Evolutionary conservation across 2,797 vertebrate genomes (phyloP).

Genomic region (Monodelphis domestica): DNA sequence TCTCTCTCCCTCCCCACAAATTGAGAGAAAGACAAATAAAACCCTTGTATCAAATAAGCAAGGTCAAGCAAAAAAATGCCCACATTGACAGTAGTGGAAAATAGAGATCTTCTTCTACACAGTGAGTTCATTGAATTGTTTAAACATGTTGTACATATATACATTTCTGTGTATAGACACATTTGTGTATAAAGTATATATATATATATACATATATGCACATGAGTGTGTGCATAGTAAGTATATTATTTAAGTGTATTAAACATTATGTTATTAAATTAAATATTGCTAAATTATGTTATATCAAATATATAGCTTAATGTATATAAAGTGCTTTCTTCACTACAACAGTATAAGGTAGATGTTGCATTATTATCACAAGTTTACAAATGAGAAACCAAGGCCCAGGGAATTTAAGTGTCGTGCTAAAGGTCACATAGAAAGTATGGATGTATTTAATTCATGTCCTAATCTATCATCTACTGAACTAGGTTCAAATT

Average conservation of each 20-base stretch:
- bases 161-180: no score
- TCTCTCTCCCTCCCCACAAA: background rate
- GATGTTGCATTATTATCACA: background rate
- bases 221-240: no score
- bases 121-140: background rate
- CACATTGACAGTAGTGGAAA: background rate
- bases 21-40: background rate
- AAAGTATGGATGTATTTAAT: background rate
- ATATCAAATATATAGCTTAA: no score
- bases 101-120: background rate
- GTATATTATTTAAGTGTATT: no score
- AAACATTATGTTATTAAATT: no score
- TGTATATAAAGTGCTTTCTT: background rate
- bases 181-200: no score
- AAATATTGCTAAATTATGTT: no score
- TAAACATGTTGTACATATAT: background rate
- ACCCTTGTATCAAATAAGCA: background rate
- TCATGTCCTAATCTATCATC: background rate
- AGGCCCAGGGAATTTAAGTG: background rate
- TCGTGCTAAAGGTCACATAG: background rate
- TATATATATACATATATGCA: background rate
- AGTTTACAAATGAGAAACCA: background rate
- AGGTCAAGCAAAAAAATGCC: background rate
- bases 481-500: background rate
- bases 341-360: background rate